A percentile compares a stretch with the other conserved stretches of the same genome.
Conservation (phyloP, 2,888 invertebrate species). For the Diarsia dahlii region DNA sequence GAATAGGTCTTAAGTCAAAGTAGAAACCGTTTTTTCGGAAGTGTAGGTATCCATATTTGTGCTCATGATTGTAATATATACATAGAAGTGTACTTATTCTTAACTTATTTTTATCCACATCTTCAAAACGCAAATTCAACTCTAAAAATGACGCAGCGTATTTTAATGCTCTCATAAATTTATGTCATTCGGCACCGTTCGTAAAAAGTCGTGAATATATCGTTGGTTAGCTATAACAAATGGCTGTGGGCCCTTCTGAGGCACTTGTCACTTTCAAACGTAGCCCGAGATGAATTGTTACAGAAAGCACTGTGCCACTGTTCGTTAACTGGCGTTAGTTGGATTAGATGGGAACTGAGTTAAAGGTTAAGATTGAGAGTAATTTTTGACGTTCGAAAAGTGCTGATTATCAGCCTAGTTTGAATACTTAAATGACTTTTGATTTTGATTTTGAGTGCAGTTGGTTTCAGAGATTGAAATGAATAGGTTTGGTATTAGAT, state of each 20-base stretch:
- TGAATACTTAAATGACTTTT: too few relatives aligned
- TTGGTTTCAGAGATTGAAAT: not conserved
- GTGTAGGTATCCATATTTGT: too few relatives aligned
- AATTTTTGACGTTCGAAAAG: too few relatives aligned
- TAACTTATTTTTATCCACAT: not conserved
- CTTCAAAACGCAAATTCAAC: not conserved
- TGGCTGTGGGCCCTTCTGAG: conserved; percentile 68
- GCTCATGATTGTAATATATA: too few relatives aligned
- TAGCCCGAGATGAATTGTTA: conserved; percentile 76
- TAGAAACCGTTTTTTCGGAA: too few relatives aligned
- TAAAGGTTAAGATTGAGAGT: too few relatives aligned
- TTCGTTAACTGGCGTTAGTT: conserved; percentile 50
- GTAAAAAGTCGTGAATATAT: conserved; percentile 74
- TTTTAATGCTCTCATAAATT: conserved; percentile 63
- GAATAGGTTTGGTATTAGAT: not conserved
- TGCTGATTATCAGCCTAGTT: too few relatives aligned
- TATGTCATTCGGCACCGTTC: conserved; percentile 64
- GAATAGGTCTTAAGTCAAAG: too few relatives aligned
- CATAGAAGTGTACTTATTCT: too few relatives aligned
- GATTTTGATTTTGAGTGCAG: too few relatives aligned
- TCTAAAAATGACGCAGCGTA: conserved; percentile 48
- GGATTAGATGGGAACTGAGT: not conserved
- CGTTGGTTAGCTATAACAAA: conserved; percentile 74
- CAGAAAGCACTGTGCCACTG: conserved; percentile 57
- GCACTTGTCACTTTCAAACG: conserved; percentile 77